phyloP scores from a whole-genome alignment of 2,113 vertebrate genomes.

The Lamprologus speciosus region DNA sequence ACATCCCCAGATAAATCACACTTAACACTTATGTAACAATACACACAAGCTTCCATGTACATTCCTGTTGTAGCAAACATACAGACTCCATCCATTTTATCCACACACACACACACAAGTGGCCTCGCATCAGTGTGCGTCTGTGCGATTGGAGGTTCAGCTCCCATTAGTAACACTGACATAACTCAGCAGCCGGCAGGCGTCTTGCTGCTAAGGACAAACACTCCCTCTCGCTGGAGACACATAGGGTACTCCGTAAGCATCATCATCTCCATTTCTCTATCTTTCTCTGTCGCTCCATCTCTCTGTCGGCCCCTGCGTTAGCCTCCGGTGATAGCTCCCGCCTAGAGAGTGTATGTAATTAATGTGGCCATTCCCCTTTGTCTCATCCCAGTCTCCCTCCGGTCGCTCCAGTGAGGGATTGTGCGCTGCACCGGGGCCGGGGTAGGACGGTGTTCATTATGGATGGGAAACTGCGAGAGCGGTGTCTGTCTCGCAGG shows the following conservation, averaged over 20 bases:
- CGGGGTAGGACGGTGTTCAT: conserved; percentile 44
- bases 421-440: conserved; percentile 35
- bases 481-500: conserved; percentile 38
- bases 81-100: background rate
- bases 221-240: conserved; percentile 43
- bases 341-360: conserved; percentile 57
- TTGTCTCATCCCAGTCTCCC: conserved; percentile 59
- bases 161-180: conserved; percentile 59
- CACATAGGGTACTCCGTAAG: conserved; percentile 20
- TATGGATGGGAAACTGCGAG: conserved; percentile 37
- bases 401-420: conserved; percentile 43
- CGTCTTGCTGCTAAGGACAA: conserved; percentile 57
- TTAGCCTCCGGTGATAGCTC: conserved; percentile 54
- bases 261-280: conserved; percentile 54
- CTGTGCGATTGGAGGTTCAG: conserved; percentile 14
- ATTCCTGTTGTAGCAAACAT: background rate
- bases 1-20: conserved; percentile 1
- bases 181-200: conserved; percentile 58
- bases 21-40: conserved; percentile 5
- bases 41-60: background rate
- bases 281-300: conserved; percentile 22
- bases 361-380: conserved; percentile 66
- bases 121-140: conserved; percentile 4
- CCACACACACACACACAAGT: background rate
- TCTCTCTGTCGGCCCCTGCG: conserved; percentile 15